Evolutionary conservation across 2,113 vertebrate genomes (phyloP).

Genomic region (Oenanthe melanoleuca): DNA sequence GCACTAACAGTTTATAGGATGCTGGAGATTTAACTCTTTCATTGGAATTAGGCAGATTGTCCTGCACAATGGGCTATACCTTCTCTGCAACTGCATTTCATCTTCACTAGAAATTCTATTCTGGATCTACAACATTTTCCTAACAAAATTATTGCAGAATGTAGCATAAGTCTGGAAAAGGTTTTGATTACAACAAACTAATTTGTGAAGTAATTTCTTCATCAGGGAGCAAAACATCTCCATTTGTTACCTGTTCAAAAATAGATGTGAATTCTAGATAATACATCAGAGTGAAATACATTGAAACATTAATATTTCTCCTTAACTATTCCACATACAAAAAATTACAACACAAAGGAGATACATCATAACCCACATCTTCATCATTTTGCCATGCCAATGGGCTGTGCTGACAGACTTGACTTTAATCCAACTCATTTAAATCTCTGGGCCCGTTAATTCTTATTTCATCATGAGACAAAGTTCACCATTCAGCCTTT

Average conservation of each 20-base stretch:
- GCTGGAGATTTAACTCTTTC: background rate
- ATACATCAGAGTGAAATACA: background rate
- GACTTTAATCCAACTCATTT: background rate
- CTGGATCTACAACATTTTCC: background rate
- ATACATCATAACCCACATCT: background rate
- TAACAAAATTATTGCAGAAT: background rate
- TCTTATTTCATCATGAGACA: background rate
- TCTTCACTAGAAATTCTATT: background rate
- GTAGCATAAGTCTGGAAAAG: background rate
- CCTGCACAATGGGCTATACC: background rate
- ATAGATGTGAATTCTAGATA: background rate
- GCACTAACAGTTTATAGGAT: background rate
- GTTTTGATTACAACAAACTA: background rate
- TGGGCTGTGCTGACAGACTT: background rate
- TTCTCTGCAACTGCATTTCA: background rate
- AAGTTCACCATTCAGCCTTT: background rate
- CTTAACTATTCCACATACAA: background rate
- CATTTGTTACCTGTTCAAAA: background rate
- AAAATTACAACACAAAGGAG: background rate
- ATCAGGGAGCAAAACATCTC: background rate
- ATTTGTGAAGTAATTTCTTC: background rate
- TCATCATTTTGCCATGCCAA: background rate
- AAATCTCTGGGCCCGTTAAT: background rate
- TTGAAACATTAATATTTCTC: background rate
- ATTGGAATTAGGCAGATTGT: background rate